Evolutionary conservation across 2,888 invertebrate species (phyloP), one percentile per base, ranked within the genome.

Genomic region (Shargacucullia verbasci): DNA sequence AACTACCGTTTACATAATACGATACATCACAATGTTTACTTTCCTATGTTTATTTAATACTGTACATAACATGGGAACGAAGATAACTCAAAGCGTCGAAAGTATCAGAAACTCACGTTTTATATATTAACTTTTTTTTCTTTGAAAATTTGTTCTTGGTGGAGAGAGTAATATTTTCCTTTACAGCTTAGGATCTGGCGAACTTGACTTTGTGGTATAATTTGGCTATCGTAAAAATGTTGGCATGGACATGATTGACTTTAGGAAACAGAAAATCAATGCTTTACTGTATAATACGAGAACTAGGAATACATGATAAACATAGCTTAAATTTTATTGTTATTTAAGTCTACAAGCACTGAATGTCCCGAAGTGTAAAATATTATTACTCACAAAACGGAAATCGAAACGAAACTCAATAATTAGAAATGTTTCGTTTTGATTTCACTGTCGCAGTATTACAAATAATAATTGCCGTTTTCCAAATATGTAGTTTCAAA

Each of bases 31-130:
- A 11, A 10, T 11, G n/a, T 47, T 47, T 38, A 47, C 29, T 48
- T 38, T 29, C 29, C 29, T 14, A n/a, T 29, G 1, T 31, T 27
- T 27, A 37, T 1, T 4, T 10, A 14, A 5, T 25, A 37, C 6
- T 12, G 11, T 48, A 46, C 20, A 25, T 20, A 33, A 13, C 10
- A 52, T 33, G 13, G 29, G 31, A 14, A 25, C 25, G 14, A 33
- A 37, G 35, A 44, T 50, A 20, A 20, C 44, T 62, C 50, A 55
- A 44, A 55, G 47, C 62, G 39, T 37, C 59, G 46, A 48, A 48
- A 69, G 49, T 65, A 55, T 55, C 49, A 47, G 45, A 55, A 69
- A 33, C 62, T 50, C 69, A 39, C 46, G 63, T 50, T 39, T 33
- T 37, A 34, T 56, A 27, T 52, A 14, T 49, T 46, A 54, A 37